A percentile compares a stretch with the other conserved stretches of the same genome.
These are phyloP conservation scores for Choristoneura rosaceana DNA, from an alignment of 2,888 invertebrate genomes.

Conservation along the genomic window DNA sequence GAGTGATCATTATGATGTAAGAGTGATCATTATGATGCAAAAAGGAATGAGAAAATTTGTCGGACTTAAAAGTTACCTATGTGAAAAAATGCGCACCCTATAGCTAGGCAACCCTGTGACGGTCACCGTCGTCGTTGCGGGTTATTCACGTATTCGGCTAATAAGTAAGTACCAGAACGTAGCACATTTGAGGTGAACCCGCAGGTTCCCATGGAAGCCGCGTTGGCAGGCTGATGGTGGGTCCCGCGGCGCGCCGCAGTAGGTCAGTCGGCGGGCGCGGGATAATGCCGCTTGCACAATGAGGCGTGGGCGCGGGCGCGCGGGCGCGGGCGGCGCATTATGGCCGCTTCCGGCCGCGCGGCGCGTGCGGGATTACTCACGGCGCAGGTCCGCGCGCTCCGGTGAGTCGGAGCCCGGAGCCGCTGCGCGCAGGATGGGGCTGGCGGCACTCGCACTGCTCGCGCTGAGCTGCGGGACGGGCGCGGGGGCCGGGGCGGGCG, in stretches of 20 bases:
- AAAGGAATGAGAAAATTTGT: no score
- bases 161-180: no score
- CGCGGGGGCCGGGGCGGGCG: slow-evolving; percentile 74
- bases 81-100: no score
- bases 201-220: no score
- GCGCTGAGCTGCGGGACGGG: slow-evolving; percentile 39
- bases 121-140: no score
- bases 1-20: no score
- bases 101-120: no score
- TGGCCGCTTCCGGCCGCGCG: slow-evolving; percentile 17
- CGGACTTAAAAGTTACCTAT: no score
- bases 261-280: background rate
- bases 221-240: background rate
- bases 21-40: no score
- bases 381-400: slow-evolving; percentile 45
- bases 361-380: slow-evolving; percentile 36
- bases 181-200: no score
- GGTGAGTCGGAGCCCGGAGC: slow-evolving; percentile 44
- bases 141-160: no score
- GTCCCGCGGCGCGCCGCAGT: background rate
- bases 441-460: slow-evolving; percentile 32
- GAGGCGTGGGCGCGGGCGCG: slow-evolving; percentile 39
- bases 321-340: slow-evolving; percentile 32
- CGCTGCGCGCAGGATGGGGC: slow-evolving; percentile 30
- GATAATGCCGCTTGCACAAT: slow-evolving; percentile 24